Percentiles rank a stretch among this genome's conserved stretches.
phyloP scores from a whole-genome alignment of 2,113 vertebrate species.

The Pituophis catenifer region DNA sequence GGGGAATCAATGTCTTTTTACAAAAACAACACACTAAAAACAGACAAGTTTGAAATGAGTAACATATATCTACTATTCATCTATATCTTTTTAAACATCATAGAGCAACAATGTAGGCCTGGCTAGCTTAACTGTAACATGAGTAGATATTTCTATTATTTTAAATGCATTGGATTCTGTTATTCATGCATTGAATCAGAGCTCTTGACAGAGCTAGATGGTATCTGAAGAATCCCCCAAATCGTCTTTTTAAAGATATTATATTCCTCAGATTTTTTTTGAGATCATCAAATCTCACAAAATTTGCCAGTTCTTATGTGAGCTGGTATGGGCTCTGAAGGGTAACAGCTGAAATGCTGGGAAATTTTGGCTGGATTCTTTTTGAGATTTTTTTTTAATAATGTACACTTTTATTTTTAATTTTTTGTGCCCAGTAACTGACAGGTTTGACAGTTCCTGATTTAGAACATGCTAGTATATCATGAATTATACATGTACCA shows the following conservation, averaged over 20 bases:
- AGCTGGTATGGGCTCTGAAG: background rate
- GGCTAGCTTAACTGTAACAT: background rate
- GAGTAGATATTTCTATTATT: background rate
- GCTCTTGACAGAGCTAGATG: background rate
- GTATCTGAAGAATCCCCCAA: background rate
- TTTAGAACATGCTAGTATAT: background rate
- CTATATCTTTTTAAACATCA: background rate
- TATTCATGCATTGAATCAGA: background rate
- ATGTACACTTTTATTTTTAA: background rate
- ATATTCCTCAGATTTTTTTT: background rate
- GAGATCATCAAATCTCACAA: background rate
- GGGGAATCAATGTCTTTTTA: background rate
- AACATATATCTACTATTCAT: background rate
- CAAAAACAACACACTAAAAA: slow-evolving; percentile 13
- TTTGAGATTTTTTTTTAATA: background rate
- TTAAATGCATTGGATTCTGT: background rate
- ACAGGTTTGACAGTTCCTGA: background rate
- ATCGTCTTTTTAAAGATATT: background rate
- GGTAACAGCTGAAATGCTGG: background rate
- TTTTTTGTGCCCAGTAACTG: background rate
- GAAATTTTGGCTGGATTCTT: background rate
- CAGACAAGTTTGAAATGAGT: background rate
- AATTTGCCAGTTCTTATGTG: background rate
- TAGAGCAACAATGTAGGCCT: background rate
- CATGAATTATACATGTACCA: background rate